These are phyloP conservation scores for Oegoconia quadripuncta DNA, from an alignment of 2,888 invertebrate species.

Conservation along the genomic window DNA sequence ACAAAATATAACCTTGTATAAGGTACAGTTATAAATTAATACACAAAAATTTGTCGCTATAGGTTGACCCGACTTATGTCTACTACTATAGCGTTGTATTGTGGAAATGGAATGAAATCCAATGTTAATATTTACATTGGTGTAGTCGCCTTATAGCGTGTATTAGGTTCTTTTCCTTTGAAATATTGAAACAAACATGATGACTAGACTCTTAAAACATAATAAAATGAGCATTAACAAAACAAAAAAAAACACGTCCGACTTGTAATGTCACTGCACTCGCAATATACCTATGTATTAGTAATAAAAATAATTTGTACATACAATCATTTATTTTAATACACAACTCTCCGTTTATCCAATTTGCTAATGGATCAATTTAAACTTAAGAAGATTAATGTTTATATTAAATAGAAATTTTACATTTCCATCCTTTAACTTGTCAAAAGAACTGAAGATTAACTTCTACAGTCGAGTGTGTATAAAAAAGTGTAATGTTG, in stretches of 20 bases:
- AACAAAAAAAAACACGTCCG: slow-evolving; percentile 52
- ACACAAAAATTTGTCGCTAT: too few species aligned
- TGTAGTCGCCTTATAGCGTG: slow-evolving; percentile 11
- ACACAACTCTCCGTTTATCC: slow-evolving; percentile 1
- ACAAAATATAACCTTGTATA: too few species aligned
- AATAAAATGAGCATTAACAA: slow-evolving; percentile 77
- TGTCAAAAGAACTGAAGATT: too few species aligned
- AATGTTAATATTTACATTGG: background rate
- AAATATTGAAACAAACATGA: slow-evolving; percentile 53
- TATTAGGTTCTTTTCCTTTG: slow-evolving; percentile 52
- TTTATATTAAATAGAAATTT: too few species aligned
- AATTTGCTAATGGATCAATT: too few species aligned
- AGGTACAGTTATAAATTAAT: too few species aligned
- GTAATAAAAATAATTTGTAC: slow-evolving; percentile 36
- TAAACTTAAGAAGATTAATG: too few species aligned
- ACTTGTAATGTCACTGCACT: slow-evolving; percentile 34
- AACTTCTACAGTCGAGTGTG: too few species aligned
- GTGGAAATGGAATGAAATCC: slow-evolving; percentile 29
- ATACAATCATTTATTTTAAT: slow-evolving; percentile 13
- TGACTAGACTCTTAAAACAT: slow-evolving; percentile 77
- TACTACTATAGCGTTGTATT: slow-evolving; percentile 13
- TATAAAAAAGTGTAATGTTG: too few species aligned
- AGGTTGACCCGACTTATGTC: background rate
- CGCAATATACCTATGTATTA: slow-evolving; percentile 28
- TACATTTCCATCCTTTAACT: too few species aligned